Percentiles rank a stretch among this genome's conserved stretches.
phyloP scores from a whole-genome alignment of 2,797 vertebrate genomes.

The Borostomias antarcticus region DNA sequence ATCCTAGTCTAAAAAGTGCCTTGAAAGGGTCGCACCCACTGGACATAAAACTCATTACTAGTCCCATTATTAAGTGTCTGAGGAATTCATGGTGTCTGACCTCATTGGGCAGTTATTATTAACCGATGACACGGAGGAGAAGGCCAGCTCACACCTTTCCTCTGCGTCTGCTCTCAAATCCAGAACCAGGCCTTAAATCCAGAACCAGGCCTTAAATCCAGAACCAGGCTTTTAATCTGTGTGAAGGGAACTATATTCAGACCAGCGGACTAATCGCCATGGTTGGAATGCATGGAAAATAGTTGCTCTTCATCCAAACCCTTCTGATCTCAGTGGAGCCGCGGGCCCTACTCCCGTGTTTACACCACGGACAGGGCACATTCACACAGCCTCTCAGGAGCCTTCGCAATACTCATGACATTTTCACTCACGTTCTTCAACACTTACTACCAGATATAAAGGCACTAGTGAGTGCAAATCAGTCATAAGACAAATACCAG shows the following conservation, averaged over 20 bases:
- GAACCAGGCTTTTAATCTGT: background rate
- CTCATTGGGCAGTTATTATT: background rate
- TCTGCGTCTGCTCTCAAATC: too few species aligned
- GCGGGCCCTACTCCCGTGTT: background rate
- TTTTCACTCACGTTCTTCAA: too few species aligned
- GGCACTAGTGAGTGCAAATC: background rate
- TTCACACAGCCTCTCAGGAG: too few species aligned
- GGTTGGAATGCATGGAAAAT: background rate
- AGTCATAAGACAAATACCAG: background rate
- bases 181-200: too few species aligned
- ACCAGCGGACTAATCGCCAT: background rate
- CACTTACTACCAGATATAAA: background rate
- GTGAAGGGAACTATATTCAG: background rate
- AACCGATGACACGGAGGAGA: background rate
- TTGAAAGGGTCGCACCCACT: too few species aligned
- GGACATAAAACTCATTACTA: too few species aligned
- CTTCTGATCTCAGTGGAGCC: background rate
- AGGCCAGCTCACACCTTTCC: background rate
- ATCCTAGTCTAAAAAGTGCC: too few species aligned
- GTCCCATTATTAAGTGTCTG: background rate
- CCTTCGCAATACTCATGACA: too few species aligned
- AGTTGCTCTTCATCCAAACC: background rate
- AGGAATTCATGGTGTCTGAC: background rate
- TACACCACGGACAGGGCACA: background rate
- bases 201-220: background rate